A percentile compares a stretch with the other conserved stretches of the same genome.
Evolutionary conservation across 2,888 invertebrate genomes (phyloP).

Genomic region (Chrysodeixis includens): DNA sequence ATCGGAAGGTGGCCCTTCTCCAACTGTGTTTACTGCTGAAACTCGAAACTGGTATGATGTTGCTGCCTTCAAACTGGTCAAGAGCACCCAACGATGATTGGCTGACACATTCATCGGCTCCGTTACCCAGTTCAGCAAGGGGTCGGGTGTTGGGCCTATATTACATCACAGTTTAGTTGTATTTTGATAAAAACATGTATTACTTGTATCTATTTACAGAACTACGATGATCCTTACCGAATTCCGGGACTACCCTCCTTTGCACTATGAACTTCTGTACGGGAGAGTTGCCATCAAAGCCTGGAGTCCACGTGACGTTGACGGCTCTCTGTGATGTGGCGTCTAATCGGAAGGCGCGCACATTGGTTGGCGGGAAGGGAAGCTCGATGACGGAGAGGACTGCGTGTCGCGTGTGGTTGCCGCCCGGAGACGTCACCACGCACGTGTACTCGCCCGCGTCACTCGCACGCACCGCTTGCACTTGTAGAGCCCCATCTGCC

Average conservation of each 20-base stretch:
- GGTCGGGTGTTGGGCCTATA: constrained; percentile 95
- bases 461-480: constrained; percentile 95
- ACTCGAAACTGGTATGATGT: constrained; percentile 98
- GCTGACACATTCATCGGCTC: constrained; percentile 96
- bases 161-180: background rate
- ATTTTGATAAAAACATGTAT: background rate
- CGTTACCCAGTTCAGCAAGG: constrained; percentile 96
- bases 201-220: background rate
- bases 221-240: constrained; percentile 89
- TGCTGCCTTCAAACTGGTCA: constrained; percentile 97
- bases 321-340: constrained; percentile 93
- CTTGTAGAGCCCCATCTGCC: constrained; percentile 95
- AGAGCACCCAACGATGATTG: constrained; percentile 93
- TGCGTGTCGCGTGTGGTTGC: constrained; percentile 97
- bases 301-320: constrained; percentile 97
- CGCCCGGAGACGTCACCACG: constrained; percentile 96
- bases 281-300: constrained; percentile 99
- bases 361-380: constrained; percentile 97
- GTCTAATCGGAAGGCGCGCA: constrained; percentile 92
- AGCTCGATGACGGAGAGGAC: constrained; percentile 95
- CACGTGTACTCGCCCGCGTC: constrained; percentile 99
- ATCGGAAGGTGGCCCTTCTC: constrained; percentile 97
- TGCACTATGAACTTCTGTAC: constrained; percentile 97
- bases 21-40: constrained; percentile 98
- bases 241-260: constrained; percentile 95